Base-by-base conservation (phyloP, 2,113 vertebrate genomes). In the Anolis carolinensis region DNA sequence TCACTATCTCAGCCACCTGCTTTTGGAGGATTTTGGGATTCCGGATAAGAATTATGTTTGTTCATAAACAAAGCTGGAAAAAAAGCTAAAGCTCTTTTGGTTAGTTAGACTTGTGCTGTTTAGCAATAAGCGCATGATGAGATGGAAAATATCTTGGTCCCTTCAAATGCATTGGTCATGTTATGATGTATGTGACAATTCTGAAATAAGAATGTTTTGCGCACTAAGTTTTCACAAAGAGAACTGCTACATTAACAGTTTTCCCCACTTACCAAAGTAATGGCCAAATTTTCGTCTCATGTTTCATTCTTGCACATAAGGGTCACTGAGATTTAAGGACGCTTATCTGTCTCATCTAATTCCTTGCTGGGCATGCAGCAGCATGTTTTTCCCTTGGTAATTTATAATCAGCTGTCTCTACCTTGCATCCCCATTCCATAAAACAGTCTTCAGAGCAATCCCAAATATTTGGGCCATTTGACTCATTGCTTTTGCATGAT, bases 321-420 rank as follows among this genome's bases (percentile, higher is more conserved):
- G 85, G 91, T 94, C 92, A 92, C 91, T 91, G 90, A 90, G 83
- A 78, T 88, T 91, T 91, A 86, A 91, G 77, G 89, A 34, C 85
- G 76, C 84, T 75, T 77, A 76, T 0, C 0, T 82, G 81, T 65
- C 52, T 87, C 75, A 90, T 85, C 84, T 86, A 87, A 88, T 86
- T 92, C 92, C 92, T 90, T 82, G 88, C 2, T 83, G 62, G 55
- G 82, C 81, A 16, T 48, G 18, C 1, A 89, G 82, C 86, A 92
- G 52, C 81, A 88, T 88, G 32, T 84, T 67, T 62, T 92, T 92
- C 89, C 5, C 76, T 92, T 78, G 52, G 67, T 63, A 87, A 88
- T 16, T 92, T 93, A 93, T 87, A 93, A 92, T 90, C 93, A 94
- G 25, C 27, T 44, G 55, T 79, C 65, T 39, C 27, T 21, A 4